phyloP scores from a whole-genome alignment of 2,113 vertebrate species.

The Cyanoramphus novaezelandiae region DNA sequence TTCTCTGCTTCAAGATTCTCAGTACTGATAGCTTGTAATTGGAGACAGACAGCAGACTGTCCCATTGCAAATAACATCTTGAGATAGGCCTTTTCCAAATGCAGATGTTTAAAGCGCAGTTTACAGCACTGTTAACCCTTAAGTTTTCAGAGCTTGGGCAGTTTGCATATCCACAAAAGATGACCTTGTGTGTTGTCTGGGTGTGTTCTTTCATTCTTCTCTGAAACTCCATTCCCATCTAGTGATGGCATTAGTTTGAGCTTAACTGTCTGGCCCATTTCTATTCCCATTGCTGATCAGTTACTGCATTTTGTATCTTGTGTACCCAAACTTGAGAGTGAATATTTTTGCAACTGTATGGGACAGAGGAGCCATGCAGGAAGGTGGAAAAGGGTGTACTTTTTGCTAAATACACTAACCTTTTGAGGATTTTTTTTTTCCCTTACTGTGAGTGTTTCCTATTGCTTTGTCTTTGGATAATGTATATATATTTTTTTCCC shows the following conservation, averaged over 20 bases:
- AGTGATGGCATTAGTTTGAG: not conserved
- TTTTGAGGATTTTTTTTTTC: not conserved
- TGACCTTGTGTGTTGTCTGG: not conserved
- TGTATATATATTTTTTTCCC: constrained; percentile 72
- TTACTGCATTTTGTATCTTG: not conserved
- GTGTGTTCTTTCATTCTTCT: not conserved
- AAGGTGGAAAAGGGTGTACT: not conserved
- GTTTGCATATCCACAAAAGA: not conserved
- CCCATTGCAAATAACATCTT: not conserved
- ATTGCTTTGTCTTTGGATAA: constrained; percentile 61
- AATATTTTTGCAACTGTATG: not conserved
- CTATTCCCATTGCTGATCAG: not conserved
- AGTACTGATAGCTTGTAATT: not conserved
- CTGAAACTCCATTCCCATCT: not conserved
- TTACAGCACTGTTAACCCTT: not conserved
- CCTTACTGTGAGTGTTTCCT: constrained; percentile 30
- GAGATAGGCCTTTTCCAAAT: not conserved
- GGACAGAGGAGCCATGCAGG: not conserved
- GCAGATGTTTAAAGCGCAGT: not conserved
- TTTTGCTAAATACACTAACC: not conserved
- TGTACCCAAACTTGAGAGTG: not conserved
- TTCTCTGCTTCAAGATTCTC: not conserved
- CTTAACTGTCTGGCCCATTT: not conserved
- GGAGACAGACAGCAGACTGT: not conserved
- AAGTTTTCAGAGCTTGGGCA: not conserved